These are phyloP conservation scores for Linnaemya vulpina DNA, from an alignment of 2,888 invertebrate genomes.

Conservation along the genomic window DNA sequence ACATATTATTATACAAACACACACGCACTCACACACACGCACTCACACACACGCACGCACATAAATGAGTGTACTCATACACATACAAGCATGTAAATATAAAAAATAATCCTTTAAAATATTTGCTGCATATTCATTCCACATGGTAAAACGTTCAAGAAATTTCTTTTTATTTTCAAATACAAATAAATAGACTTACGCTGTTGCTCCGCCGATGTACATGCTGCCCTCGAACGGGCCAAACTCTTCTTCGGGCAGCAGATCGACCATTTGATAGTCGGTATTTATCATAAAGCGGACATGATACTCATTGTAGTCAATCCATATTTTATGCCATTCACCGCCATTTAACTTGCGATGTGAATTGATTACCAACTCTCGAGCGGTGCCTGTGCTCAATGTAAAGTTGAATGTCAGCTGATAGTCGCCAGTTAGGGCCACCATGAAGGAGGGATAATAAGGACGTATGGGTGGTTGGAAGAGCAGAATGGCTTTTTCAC, in stretches of 20 bases:
- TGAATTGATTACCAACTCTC: slow-evolving; percentile 92
- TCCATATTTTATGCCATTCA: slow-evolving; percentile 98
- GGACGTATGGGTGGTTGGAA: slow-evolving; percentile 95
- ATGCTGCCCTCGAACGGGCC: slow-evolving; percentile 96
- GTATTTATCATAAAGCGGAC: slow-evolving; percentile 96
- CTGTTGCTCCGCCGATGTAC: slow-evolving; percentile 96
- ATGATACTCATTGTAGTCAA: slow-evolving; percentile 96
- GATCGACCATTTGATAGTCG: slow-evolving; percentile 93
- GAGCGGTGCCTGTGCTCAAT: slow-evolving; percentile 91
- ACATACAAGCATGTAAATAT: background rate
- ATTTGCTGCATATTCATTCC: slow-evolving; percentile 3
- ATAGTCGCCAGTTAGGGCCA: slow-evolving; percentile 93
- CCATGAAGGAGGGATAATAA: slow-evolving; percentile 96
- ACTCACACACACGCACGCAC: slow-evolving; percentile 1
- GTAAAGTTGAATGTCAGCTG: slow-evolving; percentile 95
- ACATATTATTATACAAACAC: slow-evolving; percentile 11
- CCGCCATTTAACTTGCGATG: slow-evolving; percentile 93
- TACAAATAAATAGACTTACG: slow-evolving; percentile 85
- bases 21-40: too few species aligned
- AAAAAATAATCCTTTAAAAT: background rate
- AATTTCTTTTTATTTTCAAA: slow-evolving; percentile 6
- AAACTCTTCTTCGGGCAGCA: slow-evolving; percentile 93
- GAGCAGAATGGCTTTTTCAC: slow-evolving; percentile 93
- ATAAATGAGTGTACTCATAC: background rate
- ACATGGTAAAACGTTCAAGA: slow-evolving; percentile 18